phyloP scores from a whole-genome alignment of 1,140 invertebrate genomes.

The Papilio aristodemus region DNA sequence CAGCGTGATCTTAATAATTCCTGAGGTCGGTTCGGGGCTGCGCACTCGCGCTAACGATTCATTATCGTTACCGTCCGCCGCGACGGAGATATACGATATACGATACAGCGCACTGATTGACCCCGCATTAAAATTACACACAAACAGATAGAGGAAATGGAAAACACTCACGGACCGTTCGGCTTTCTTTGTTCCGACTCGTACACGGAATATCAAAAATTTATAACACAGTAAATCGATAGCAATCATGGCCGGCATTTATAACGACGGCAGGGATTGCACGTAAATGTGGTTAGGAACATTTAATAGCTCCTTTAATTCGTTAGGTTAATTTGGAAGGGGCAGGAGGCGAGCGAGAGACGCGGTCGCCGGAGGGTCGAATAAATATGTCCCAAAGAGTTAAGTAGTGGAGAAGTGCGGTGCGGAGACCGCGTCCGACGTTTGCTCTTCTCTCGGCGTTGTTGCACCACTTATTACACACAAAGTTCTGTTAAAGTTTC shows the following conservation, averaged over 20 bases:
- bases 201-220: conserved; percentile 67
- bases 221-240: conserved; percentile 62
- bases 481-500: conserved; percentile 80
- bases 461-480: conserved; percentile 81
- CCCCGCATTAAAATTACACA: conserved; percentile 81
- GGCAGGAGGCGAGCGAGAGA: conserved; percentile 53
- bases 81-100: conserved; percentile 75
- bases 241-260: conserved; percentile 51
- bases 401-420: conserved; percentile 77
- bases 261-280: conserved; percentile 52
- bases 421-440: conserved; percentile 76
- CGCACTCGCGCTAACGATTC: conserved; percentile 71
- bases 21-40: conserved; percentile 67
- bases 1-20: conserved; percentile 72
- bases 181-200: conserved; percentile 71
- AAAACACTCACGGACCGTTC: conserved; percentile 61
- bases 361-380: conserved; percentile 77
- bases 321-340: conserved; percentile 73
- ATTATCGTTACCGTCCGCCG: conserved; percentile 75
- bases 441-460: conserved; percentile 80
- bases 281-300: conserved; percentile 47
- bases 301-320: conserved; percentile 70
- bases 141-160: conserved; percentile 70
- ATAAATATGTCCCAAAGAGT: conserved; percentile 81
- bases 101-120: conserved; percentile 78